Percentiles rank a stretch among this genome's conserved stretches.
These are phyloP conservation scores for Trypoxylon attenuatum DNA, from an alignment of 2,888 invertebrate species.

Conservation along the genomic window DNA sequence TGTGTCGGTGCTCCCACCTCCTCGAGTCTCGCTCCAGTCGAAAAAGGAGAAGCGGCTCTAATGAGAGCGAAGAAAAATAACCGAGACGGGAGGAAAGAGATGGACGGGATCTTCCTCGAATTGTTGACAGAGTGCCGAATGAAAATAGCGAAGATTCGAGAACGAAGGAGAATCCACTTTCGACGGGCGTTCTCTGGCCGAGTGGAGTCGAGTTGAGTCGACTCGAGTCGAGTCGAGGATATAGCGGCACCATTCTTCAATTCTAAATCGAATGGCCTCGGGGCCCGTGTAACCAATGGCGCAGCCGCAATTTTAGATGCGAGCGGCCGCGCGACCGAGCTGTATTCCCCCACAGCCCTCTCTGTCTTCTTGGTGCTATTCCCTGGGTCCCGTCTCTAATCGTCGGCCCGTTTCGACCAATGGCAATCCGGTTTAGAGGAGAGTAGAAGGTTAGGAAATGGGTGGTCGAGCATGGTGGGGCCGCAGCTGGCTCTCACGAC, in stretches of 20 bases:
- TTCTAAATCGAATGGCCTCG: conserved; percentile 71
- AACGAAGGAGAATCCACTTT: conserved; percentile 51
- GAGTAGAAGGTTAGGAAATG: conserved; percentile 64
- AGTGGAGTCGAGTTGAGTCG: conserved; percentile 43
- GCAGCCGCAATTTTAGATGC: conserved; percentile 61
- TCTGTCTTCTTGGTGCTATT: conserved; percentile 32
- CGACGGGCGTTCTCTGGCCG: conserved; percentile 47
- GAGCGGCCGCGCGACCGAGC: conserved; percentile 43
- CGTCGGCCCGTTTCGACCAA: conserved; percentile 59
- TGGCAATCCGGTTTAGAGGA: conserved; percentile 60
- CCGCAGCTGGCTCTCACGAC: conserved; percentile 50
- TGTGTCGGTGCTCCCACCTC: too few species aligned
- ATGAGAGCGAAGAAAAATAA: conserved; percentile 4
- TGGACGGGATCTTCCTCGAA: conserved; percentile 19
- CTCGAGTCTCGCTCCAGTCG: too few species aligned
- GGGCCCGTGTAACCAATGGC: conserved; percentile 65
- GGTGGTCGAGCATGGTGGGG: conserved; percentile 48
- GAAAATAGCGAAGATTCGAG: conserved; percentile 37
- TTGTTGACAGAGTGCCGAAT: conserved; percentile 37
- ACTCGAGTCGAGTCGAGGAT: conserved; percentile 50
- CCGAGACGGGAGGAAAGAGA: conserved; percentile 12
- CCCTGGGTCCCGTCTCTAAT: conserved; percentile 57
- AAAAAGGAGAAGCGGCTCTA: too few species aligned
- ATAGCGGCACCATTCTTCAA: conserved; percentile 67
- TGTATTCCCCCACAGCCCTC: conserved; percentile 31